Percentiles rank a stretch among this genome's conserved stretches.
phyloP scores from a whole-genome alignment of 2,113 vertebrate genomes.

The Amblyopsis rosae region DNA sequence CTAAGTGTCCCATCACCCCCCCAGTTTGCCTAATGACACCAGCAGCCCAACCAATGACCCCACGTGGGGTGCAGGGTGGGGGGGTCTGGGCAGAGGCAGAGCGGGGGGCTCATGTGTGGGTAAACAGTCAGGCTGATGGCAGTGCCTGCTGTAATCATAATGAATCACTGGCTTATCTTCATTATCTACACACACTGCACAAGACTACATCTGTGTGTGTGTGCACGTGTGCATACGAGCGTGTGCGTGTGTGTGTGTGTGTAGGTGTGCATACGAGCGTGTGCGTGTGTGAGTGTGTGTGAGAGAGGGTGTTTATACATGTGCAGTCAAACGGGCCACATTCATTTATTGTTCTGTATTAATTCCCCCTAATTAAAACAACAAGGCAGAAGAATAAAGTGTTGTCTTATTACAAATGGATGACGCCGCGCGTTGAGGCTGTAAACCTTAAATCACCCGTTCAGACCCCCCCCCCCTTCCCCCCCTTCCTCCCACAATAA shows the following conservation, averaged over 20 bases:
- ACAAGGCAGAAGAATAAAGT: too few species aligned
- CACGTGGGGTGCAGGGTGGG: conserved; percentile 49
- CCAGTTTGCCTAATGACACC: conserved; percentile 11
- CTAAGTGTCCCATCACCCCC: not conserved
- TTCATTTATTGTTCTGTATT: too few species aligned
- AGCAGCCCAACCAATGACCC: conserved; percentile 71
- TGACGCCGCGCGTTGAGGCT: too few species aligned
- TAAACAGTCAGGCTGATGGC: conserved; percentile 79
- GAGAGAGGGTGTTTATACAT: too few species aligned
- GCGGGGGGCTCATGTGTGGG: conserved; percentile 66
- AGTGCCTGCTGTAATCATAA: conserved; percentile 81
- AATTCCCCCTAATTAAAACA: too few species aligned
- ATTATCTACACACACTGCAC: conserved; percentile 74
- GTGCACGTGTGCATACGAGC: conserved; percentile 9
- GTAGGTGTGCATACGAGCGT: conserved; percentile 2
- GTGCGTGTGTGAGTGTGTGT: not conserved
- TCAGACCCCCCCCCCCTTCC: too few species aligned
- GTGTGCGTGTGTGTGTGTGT: not conserved
- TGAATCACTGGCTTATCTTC: conserved; percentile 87
- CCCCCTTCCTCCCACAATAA: too few species aligned
- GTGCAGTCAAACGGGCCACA: too few species aligned
- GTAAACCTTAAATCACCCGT: too few species aligned
- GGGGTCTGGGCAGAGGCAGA: conserved; percentile 76
- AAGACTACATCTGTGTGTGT: conserved; percentile 40
- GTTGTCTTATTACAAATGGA: too few species aligned